phyloP scores from a whole-genome alignment of 1,140 invertebrate species.

The Cataglyphis hispanica region DNA sequence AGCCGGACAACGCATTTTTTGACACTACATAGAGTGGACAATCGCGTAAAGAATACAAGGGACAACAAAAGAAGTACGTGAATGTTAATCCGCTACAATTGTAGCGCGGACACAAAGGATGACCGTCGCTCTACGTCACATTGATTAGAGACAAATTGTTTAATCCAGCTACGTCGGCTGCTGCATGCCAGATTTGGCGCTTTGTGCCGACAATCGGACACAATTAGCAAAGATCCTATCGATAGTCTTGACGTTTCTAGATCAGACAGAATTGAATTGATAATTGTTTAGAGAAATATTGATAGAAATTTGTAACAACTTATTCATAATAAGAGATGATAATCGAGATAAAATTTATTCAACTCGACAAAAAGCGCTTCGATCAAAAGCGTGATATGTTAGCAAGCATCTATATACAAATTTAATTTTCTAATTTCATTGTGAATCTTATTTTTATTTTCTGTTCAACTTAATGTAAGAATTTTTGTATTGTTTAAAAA shows the following conservation, averaged over 20 bases:
- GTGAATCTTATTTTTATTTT: constrained; percentile 7
- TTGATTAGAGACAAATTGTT: constrained; percentile 68
- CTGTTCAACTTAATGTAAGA: constrained; percentile 20
- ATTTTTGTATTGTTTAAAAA: neutral
- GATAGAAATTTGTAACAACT: neutral
- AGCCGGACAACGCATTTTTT: constrained; percentile 10
- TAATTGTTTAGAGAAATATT: neutral
- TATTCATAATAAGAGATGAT: neutral
- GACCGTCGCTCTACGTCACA: constrained; percentile 27
- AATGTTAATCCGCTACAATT: constrained; percentile 47
- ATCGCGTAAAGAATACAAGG: constrained; percentile 44
- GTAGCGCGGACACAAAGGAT: constrained; percentile 31
- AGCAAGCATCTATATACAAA: constrained; percentile 22
- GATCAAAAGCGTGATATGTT: neutral
- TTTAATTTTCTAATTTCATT: neutral
- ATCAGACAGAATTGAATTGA: neutral
- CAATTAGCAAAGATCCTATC: constrained; percentile 22
- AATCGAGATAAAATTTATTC: neutral
- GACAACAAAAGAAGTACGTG: constrained; percentile 40
- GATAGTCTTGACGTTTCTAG: constrained; percentile 21
- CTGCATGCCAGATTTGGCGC: constrained; percentile 47
- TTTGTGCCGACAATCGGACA: constrained; percentile 31
- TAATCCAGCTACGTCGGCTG: constrained; percentile 51
- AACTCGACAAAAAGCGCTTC: neutral
- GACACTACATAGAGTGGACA: constrained; percentile 14